Evolutionary conservation across 2,797 vertebrate species (phyloP), one percentile per base, ranked within the genome.

Genomic region (Phyllotis vaccarum): DNA sequence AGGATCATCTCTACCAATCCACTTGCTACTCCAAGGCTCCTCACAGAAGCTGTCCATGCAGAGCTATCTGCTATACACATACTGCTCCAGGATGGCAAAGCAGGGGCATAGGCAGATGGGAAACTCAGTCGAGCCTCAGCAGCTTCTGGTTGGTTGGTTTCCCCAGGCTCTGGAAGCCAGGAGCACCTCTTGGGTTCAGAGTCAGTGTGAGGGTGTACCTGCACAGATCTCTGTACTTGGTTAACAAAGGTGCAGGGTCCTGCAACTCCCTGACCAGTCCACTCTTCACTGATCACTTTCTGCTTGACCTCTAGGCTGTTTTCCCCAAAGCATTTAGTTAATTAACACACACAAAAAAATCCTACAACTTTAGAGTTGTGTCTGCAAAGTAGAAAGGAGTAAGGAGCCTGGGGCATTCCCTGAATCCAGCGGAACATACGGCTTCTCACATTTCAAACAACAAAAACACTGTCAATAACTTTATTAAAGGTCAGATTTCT

Each of bases 401-500:
- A 14, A 24, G 46, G 74, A 74, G 37, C 29, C 62, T 2, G 8
- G 46, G 68, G 54, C 17, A 12, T 8, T 12, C 19, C 14, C 52
- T 10, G 0, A 14, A 34, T 1, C 82, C 5, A 31, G 19, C 46
- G n/a, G 86, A 2, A 27, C 2, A 46, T 21, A 16, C 2, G 17
- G 60, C 7, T 2, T 46, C 31, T 58, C 87, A 21, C 22, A 0
- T 62, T 11, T 64, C 40, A 90, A 86, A 10, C 19, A 72, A 11
- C 10, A 24, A 62, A 11, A 90, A 93, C 46, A 5, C 34, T 17
- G 29, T 54, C 64, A 62, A 89, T 0, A 0, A 46, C 46, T 2
- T 40, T 64, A 94, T 40, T 97, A 97, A 98, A 97, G 0, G 0
- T 89, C 79, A 87, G 85, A 6, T 97, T 98, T 98, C 96, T 98